Percentiles rank a stretch among this genome's conserved stretches.
These are phyloP conservation scores for Mus minutoides DNA, from an alignment of 2,797 vertebrate species.

Conservation along the genomic window DNA sequence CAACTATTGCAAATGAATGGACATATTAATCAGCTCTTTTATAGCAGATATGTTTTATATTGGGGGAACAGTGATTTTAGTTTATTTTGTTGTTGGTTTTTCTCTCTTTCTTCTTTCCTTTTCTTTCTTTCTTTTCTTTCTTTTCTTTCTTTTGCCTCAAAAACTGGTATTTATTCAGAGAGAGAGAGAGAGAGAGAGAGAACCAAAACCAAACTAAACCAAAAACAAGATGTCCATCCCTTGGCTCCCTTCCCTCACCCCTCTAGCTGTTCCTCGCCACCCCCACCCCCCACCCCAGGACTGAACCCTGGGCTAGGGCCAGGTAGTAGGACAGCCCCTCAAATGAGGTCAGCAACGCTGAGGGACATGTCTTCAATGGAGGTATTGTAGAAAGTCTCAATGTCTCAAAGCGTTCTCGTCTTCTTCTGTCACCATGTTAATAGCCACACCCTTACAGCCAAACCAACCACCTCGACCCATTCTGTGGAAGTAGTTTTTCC, in stretches of 20 bases:
- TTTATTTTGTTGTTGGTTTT: not conserved
- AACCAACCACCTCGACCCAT: constrained; percentile 95
- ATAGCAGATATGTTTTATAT: not conserved
- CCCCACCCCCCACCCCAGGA: constrained; percentile 45
- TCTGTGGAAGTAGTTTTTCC: constrained; percentile 96
- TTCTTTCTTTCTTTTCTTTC: too few species aligned
- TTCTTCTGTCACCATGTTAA: constrained; percentile 96
- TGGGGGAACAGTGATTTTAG: not conserved
- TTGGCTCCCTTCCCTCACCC: constrained; percentile 77
- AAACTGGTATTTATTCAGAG: constrained; percentile 88
- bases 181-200: constrained; percentile 64
- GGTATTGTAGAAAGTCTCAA: constrained; percentile 97
- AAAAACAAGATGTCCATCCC: constrained; percentile 84
- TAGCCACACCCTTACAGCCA: constrained; percentile 95
- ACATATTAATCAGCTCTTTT: constrained; percentile 16
- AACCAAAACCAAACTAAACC: constrained; percentile 64
- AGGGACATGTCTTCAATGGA: constrained; percentile 97
- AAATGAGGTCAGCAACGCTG: constrained; percentile 96
- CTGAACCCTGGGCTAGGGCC: constrained; percentile 37
- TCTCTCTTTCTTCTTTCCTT: too few species aligned
- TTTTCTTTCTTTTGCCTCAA: constrained; percentile 86
- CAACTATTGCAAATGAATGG: constrained; percentile 9
- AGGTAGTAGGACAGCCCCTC: constrained; percentile 75
- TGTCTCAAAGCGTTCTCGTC: constrained; percentile 95
- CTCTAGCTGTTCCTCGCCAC: constrained; percentile 68